Evolutionary conservation across 2,113 vertebrate species (phyloP), one percentile per base, ranked within the genome.

Genomic region (Oreocharis arfaki): DNA sequence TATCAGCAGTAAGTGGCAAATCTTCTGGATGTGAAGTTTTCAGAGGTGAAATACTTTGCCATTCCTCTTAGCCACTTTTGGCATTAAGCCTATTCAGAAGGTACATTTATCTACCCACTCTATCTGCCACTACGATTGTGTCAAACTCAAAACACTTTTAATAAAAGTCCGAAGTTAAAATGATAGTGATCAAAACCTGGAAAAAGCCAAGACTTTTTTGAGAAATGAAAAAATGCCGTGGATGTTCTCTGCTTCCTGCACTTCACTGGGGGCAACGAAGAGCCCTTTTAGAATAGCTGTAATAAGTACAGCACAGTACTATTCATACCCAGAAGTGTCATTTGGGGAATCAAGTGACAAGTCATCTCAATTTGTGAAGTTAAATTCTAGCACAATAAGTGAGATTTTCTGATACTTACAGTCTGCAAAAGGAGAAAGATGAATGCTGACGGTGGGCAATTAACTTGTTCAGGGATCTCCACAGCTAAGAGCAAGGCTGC

Each of bases 141-240:
- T 96, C 95, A 95, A 94, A 92, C 84, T 96, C 68, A 64, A 97
- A 97, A 90, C 69, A 83, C 59, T 97, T 97, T 95, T 97, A 97
- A 95, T 96, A 96, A 84, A 98, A 95, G 80, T 90, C 81, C 94
- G 85, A 95, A 94, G 87, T 93, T 97, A 88, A 97, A 93, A 92
- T 76, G 79, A 96, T 87, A 96, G 77, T 55, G 57, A 97, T 97
- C 96, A 96, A 95, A 93, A 87, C 64, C 55, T 94, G 61, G 74
- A 93, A 94, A 92, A 73, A 89, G 84, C 53, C 55, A 90, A 28
- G 55, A 81, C 30, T 81, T 92, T 94, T 70, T 84, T 63, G 88
- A 96, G 93, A 94, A 95, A 90, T 81, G 44, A 49, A 81, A 97
- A 98, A 93, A 56, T 17, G 42, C 33, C 0, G 0, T 41, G 56